Conservation (phyloP, 2,113 vertebrate genomes). For the Melanerpes formicivorus region DNA sequence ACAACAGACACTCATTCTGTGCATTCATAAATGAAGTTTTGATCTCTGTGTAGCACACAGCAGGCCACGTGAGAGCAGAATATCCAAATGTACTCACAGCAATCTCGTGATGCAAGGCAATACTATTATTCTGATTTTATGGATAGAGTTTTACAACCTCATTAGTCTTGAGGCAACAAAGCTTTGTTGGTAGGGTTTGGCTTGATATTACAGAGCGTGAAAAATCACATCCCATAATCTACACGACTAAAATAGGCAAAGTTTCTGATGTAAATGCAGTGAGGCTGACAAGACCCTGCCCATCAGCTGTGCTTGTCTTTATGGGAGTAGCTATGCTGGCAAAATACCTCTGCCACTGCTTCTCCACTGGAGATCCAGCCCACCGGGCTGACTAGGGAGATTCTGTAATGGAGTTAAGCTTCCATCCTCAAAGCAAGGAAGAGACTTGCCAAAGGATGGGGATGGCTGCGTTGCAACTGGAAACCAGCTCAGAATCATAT, state of each 20-base stretch:
- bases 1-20: neutral
- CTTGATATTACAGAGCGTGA: slow-evolving; percentile 53
- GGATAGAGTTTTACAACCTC: slow-evolving; percentile 68
- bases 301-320: neutral
- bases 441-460: neutral
- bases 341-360: neutral
- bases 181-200: slow-evolving; percentile 57
- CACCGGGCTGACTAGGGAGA: neutral
- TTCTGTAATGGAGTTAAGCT: neutral
- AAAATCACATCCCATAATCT: slow-evolving; percentile 62
- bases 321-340: neutral
- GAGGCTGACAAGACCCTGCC: neutral
- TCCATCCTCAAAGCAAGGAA: fast-evolving
- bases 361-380: neutral
- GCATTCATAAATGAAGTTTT: slow-evolving; percentile 28
- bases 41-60: neutral
- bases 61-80: neutral
- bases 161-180: slow-evolving; percentile 69
- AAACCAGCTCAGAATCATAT: neutral
- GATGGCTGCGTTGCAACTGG: neutral
- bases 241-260: neutral
- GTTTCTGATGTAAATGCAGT: slow-evolving; percentile 30
- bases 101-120: slow-evolving; percentile 16
- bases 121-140: slow-evolving; percentile 67
- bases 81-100: slow-evolving; percentile 18